phyloP scores from a whole-genome alignment of 1,140 invertebrate genomes.

The Macrostomum lignano region DNA sequence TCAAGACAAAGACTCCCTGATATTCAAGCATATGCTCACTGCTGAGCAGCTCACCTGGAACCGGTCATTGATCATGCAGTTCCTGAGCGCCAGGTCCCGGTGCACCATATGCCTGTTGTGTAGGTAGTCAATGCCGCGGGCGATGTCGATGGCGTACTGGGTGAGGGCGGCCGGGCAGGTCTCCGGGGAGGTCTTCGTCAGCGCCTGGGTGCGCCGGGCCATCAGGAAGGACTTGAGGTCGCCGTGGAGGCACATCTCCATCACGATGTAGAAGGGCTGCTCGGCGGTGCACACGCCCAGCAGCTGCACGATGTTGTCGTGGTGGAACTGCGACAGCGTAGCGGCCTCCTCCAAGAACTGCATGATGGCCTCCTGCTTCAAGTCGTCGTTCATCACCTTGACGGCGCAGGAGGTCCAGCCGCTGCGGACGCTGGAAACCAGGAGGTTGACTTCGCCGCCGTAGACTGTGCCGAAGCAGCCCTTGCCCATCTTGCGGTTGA shows the following conservation, averaged over 20 bases:
- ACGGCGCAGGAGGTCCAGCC: no score
- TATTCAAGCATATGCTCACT: no score
- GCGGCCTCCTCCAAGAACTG: conserved; percentile 71
- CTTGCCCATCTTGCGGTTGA: no score
- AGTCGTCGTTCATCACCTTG: no score
- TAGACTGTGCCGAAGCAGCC: no score
- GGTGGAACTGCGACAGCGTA: conserved; percentile 63
- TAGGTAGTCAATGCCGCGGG: conserved; percentile 53
- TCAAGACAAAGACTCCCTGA: no score
- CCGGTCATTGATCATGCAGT: no score
- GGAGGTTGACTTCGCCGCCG: no score
- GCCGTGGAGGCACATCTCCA: no score
- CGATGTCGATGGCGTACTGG: conserved; percentile 36
- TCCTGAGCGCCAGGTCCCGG: conserved; percentile 55
- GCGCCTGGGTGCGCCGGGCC: conserved; percentile 46
- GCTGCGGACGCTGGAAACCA: no score
- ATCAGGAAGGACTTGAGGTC: conserved; percentile 44
- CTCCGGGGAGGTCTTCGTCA: conserved; percentile 36
- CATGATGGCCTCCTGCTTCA: no score
- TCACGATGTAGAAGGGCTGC: conserved; percentile 19
- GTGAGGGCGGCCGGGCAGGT: conserved; percentile 40
- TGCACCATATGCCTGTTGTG: conserved; percentile 50
- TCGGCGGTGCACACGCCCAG: conserved; percentile 22
- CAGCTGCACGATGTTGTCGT: conserved; percentile 33
- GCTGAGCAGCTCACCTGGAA: no score